A percentile compares a stretch with the other conserved stretches of the same genome.
These are phyloP conservation scores for Paracanthobrama guichenoti DNA, from an alignment of 2,113 vertebrate genomes.

Conservation along the genomic window DNA sequence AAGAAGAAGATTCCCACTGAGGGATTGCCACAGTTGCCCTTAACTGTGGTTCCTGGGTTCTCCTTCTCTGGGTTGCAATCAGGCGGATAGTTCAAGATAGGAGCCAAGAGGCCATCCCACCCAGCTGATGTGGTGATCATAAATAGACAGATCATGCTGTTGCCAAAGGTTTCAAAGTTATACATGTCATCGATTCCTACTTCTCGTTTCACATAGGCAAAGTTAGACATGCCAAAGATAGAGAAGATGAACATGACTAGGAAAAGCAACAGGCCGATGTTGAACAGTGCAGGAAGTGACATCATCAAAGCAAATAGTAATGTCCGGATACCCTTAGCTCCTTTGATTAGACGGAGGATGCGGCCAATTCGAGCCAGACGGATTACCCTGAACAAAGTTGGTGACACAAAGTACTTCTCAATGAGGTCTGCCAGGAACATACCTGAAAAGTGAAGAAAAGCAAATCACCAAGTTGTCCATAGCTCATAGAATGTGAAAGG, in stretches of 20 bases:
- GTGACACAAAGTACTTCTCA: slow-evolving; percentile 98
- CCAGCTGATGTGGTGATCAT: slow-evolving; percentile 97
- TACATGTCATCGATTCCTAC: slow-evolving; percentile 97
- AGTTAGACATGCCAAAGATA: slow-evolving; percentile 99
- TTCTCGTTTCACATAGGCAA: slow-evolving; percentile 94
- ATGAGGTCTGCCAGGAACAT: slow-evolving; percentile 99
- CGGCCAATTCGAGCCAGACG: slow-evolving; percentile 96
- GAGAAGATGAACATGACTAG: slow-evolving; percentile 99
- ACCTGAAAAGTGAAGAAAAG: slow-evolving; percentile 72
- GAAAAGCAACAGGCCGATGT: slow-evolving; percentile 96
- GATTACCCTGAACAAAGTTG: slow-evolving; percentile 97
- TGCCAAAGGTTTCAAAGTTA: slow-evolving; percentile 99
- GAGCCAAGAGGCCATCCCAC: slow-evolving; percentile 94
- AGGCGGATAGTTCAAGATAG: slow-evolving; percentile 93
- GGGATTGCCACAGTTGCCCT: slow-evolving; percentile 95
- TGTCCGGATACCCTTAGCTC: slow-evolving; percentile 97
- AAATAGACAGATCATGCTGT: slow-evolving; percentile 99
- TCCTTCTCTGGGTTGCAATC: slow-evolving; percentile 90
- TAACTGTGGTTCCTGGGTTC: slow-evolving; percentile 89
- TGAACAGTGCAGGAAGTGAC: slow-evolving; percentile 98
- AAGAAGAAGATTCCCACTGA: slow-evolving; percentile 99
- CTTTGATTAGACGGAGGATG: slow-evolving; percentile 96
- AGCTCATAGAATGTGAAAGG: neutral
- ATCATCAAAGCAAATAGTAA: slow-evolving; percentile 99
- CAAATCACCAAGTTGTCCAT: neutral